Base-by-base conservation (phyloP, 1,140 invertebrate species). In the Telenomus remus region DNA sequence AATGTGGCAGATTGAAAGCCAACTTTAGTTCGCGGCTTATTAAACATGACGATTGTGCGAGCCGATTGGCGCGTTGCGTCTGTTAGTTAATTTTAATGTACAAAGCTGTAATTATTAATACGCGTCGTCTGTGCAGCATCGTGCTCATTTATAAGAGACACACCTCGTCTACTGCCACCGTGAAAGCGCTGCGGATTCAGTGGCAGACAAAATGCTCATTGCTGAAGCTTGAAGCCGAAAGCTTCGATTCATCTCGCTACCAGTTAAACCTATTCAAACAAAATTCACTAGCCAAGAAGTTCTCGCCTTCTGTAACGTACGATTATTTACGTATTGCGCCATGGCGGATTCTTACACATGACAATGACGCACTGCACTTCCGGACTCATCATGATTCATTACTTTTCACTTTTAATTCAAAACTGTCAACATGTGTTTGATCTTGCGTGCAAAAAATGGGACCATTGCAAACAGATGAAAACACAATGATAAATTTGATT, bases 31-130 rank as follows among this genome's bases (percentile, higher is more conserved):
- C 74, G 69, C 50, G 64, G 65, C 71, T 79, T 79, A 77, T 79
- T 80, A 78, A 79, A 65, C 69, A 48, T 71, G 63, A 70, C 65
- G 48, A 68, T 72, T 80, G 72, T 71, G 46, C 47, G 47, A 53
- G 59, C 51, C 59, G 60, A 78, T 73, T 64, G 47, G 59, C 53
- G 57, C 63, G 46, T 71, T 53, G 47, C 70, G 50, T 74, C 76
- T 64, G 76, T 64, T 77, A 79, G 80, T 85, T 85, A 86, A 86
- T 86, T 85, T 77, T 79, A 81, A 85, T 78, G 82, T 76, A 76
- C 82, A 86, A 84, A 84, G 85, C 83, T 84, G 84, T 86, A 88
- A 88, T 87, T 88, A 88, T 87, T 88, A 86, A 84, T 84, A 84
- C 81, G 81, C 81, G 86, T 86, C 85, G 85, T 87, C 85, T 87